These are phyloP conservation scores for Zaprionus africanus DNA, from an alignment of 1,140 invertebrate genomes.

Conservation along the genomic window DNA sequence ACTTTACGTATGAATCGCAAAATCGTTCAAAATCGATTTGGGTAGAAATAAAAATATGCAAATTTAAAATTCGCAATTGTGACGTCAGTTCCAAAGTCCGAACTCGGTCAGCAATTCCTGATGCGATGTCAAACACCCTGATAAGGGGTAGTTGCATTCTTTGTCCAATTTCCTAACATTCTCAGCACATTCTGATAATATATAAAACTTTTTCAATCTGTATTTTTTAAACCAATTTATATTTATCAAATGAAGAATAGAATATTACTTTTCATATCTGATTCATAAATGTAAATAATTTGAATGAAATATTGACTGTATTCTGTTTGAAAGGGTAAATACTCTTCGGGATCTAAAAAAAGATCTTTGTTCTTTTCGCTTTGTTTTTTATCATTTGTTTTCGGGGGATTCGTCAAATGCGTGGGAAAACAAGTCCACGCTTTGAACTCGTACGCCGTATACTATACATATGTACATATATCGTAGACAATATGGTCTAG, in stretches of 20 bases:
- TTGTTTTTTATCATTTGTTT: constrained; percentile 16
- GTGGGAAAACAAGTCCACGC: constrained; percentile 65
- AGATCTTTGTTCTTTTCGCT: constrained; percentile 19
- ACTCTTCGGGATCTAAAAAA: background rate
- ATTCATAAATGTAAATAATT: background rate
- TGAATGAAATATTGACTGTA: background rate
- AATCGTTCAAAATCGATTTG: background rate
- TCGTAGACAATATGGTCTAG: constrained; percentile 53
- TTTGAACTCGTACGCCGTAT: constrained; percentile 25
- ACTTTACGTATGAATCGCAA: constrained; percentile 1
- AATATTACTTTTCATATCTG: background rate
- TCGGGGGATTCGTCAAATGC: constrained; percentile 43
- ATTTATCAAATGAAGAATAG: background rate
- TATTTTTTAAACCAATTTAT: background rate
- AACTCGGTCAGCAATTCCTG: constrained; percentile 21
- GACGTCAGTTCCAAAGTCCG: constrained; percentile 53
- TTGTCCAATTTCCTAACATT: background rate
- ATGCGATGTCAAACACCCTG: constrained; percentile 11
- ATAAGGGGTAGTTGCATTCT: background rate
- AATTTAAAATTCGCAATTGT: constrained; percentile 13
- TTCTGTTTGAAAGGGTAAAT: constrained; percentile 1
- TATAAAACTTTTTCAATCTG: too few relatives aligned
- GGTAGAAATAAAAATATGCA: background rate
- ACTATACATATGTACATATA: background rate
- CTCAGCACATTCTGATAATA: too few relatives aligned